phyloP scores from a whole-genome alignment of 2,797 vertebrate species.

The Psittacula derbiana region DNA sequence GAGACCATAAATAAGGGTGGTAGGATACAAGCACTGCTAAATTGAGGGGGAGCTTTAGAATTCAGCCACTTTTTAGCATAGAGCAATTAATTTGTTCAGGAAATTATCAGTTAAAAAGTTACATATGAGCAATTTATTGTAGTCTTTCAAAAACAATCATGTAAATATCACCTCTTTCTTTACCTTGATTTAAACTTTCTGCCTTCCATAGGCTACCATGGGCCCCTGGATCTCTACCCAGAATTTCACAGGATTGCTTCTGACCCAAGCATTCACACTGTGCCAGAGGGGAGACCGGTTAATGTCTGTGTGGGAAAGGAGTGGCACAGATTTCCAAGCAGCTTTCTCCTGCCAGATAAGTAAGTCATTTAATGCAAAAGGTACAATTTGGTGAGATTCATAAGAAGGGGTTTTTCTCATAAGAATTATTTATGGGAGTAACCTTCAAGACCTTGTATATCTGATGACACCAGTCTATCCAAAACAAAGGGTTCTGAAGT shows the following conservation, averaged over 20 bases:
- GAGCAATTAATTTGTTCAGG: neutral
- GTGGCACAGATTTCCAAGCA: conserved; percentile 97
- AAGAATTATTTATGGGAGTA: neutral
- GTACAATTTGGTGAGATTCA: neutral
- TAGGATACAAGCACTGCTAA: neutral
- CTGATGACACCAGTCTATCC: neutral
- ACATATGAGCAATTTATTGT: rapidly evolving
- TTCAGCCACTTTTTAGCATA: neutral
- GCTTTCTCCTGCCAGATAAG: conserved; percentile 95
- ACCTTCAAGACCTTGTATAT: neutral
- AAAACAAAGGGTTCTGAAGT: neutral
- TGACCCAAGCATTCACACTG: conserved; percentile 86
- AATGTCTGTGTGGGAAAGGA: conserved; percentile 95
- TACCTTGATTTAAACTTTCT: neutral
- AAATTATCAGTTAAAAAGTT: neutral
- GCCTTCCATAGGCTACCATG: conserved; percentile 87
- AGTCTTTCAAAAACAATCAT: neutral
- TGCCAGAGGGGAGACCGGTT: conserved; percentile 87
- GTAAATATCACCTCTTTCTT: neutral
- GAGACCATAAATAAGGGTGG: neutral
- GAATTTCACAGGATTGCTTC: conserved; percentile 94
- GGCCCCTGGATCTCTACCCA: conserved; percentile 94
- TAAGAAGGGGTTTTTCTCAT: neutral
- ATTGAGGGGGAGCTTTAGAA: neutral
- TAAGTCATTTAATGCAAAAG: conserved; percentile 63